A percentile compares a stretch with the other conserved stretches of the same genome.
Evolutionary conservation across 2,797 vertebrate genomes (phyloP).

Genomic region (Amniataba percoides): DNA sequence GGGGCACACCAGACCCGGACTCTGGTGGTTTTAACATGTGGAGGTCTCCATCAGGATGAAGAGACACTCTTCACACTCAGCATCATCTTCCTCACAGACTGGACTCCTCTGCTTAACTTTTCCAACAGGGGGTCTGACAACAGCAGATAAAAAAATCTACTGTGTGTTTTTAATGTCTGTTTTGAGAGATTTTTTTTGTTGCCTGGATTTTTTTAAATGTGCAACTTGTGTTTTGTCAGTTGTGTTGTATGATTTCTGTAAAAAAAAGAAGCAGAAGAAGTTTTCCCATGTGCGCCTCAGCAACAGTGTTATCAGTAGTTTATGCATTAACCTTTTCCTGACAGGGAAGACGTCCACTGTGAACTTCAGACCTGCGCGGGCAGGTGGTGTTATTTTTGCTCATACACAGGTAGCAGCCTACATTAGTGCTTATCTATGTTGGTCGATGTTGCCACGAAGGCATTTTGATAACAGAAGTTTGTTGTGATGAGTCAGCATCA

Average conservation of each 20-base stretch:
- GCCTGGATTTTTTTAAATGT: background rate
- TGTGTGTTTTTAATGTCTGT: background rate
- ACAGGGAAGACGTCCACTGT: conserved; percentile 7
- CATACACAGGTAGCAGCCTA: conserved; percentile 8
- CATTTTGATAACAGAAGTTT: conserved; percentile 17
- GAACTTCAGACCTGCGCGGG: conserved; percentile 50
- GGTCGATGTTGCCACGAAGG: background rate
- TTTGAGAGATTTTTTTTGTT: background rate
- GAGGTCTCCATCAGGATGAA: background rate
- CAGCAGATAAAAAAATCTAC: background rate
- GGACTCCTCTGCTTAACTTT: background rate
- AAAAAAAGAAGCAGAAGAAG: too few relatives aligned
- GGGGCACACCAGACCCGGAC: background rate
- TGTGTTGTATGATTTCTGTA: background rate
- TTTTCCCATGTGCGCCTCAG: background rate
- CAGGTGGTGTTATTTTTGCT: conserved; percentile 21
- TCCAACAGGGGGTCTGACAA: background rate
- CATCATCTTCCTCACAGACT: background rate
- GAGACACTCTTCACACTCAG: conserved; percentile 4
- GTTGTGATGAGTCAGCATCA: conserved; percentile 13
- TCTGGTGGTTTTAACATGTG: background rate
- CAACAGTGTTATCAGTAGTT: conserved; percentile 29
- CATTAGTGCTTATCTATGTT: conserved; percentile 13
- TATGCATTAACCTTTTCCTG: conserved; percentile 36
- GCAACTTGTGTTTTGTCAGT: background rate